A percentile compares a stretch with the other conserved stretches of the same genome.
phyloP scores from a whole-genome alignment of 2,888 invertebrate species.

The Acronicta alni region DNA sequence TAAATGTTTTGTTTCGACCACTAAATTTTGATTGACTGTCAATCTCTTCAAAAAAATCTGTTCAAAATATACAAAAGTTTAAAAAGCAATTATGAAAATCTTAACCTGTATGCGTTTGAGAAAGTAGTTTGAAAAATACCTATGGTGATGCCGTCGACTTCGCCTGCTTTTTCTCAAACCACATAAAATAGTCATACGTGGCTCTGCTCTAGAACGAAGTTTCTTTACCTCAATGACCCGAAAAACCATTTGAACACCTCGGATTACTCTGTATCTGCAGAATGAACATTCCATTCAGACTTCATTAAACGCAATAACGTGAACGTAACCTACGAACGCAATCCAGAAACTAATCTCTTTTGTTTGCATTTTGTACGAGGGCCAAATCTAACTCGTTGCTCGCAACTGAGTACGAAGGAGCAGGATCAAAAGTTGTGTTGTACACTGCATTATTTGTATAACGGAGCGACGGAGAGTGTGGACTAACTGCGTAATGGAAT shows the following conservation, averaged over 20 bases:
- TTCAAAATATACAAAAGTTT: too few species aligned
- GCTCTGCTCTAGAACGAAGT: not conserved
- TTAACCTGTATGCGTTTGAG: too few species aligned
- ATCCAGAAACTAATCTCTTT: conserved; percentile 80
- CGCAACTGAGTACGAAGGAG: conserved; percentile 68
- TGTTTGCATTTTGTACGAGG: conserved; percentile 80
- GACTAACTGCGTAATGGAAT: conserved; percentile 46
- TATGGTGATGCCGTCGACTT: too few species aligned
- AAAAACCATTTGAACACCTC: conserved; percentile 53
- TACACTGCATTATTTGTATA: conserved; percentile 44
- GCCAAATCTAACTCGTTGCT: conserved; percentile 69
- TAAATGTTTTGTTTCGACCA: too few species aligned
- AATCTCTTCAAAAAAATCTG: too few species aligned
- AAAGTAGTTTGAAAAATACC: too few species aligned
- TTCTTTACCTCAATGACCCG: conserved; percentile 16
- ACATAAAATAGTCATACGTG: not conserved
- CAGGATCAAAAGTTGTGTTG: conserved; percentile 60
- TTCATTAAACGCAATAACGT: conserved; percentile 74
- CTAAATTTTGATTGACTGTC: too few species aligned
- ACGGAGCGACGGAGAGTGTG: conserved; percentile 37
- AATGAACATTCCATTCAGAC: conserved; percentile 60
- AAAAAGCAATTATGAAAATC: too few species aligned
- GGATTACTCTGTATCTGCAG: conserved; percentile 56
- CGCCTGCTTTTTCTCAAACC: too few species aligned
- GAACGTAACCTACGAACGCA: conserved; percentile 67